Evolutionary conservation across 2,797 vertebrate genomes (phyloP).

Genomic region (Hypotaenidia okinawae): DNA sequence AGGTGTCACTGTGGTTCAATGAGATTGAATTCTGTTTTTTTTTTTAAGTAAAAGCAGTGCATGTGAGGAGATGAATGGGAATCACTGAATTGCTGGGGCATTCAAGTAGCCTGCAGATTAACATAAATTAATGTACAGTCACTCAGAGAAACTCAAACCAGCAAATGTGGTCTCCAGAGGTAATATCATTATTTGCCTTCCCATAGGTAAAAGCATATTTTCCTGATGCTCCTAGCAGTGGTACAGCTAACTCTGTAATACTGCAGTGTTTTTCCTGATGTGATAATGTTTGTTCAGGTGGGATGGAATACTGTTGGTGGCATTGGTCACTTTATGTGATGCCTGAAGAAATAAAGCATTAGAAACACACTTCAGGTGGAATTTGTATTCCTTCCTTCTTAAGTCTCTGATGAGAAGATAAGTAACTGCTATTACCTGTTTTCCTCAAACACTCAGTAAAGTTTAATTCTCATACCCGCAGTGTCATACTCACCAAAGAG

Average conservation of each 20-base stretch:
- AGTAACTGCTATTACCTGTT: slow-evolving; percentile 49
- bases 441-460: slow-evolving; percentile 35
- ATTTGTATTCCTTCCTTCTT: neutral
- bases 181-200: neutral
- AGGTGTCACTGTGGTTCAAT: neutral
- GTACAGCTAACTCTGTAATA: neutral
- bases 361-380: neutral
- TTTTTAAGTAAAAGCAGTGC: neutral
- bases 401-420: slow-evolving; percentile 3
- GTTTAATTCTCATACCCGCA: slow-evolving; percentile 38
- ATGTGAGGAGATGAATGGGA: neutral
- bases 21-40: neutral
- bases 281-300: neutral
- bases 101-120: neutral
- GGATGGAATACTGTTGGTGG: neutral
- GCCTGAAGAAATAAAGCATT: slow-evolving; percentile 11
- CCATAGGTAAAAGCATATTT: neutral
- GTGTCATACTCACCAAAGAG: neutral
- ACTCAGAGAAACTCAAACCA: neutral
- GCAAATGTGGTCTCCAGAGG: neutral
- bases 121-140: neutral
- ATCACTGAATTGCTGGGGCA: neutral
- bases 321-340: neutral
- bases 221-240: neutral
- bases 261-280: neutral